Percentiles rank a stretch among this genome's conserved stretches.
Evolutionary conservation across 2,888 invertebrate species (phyloP).

Genomic region (Diarsia mendica): DNA sequence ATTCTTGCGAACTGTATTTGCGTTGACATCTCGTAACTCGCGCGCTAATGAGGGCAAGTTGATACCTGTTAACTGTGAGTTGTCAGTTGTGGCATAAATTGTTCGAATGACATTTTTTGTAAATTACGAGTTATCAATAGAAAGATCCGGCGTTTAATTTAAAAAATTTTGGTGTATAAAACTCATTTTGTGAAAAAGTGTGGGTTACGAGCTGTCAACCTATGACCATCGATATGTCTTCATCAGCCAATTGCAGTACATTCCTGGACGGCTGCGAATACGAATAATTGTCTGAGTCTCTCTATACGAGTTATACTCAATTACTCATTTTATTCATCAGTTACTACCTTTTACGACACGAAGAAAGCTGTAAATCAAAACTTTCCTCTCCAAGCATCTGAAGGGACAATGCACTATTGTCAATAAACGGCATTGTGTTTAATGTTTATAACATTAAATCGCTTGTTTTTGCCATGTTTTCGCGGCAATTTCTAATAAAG

Average conservation of each 20-base stretch:
- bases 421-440: conserved; percentile 29
- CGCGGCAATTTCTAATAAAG: conserved; percentile 38
- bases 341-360: background rate
- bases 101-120: too few species aligned
- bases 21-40: too few species aligned
- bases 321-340: background rate
- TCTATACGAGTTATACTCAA: background rate
- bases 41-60: too few species aligned
- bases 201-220: too few species aligned
- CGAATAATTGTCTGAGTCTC: background rate
- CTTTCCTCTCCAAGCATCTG: conserved; percentile 3
- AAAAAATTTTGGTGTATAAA: too few species aligned
- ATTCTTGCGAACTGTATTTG: too few species aligned
- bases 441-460: conserved; percentile 21
- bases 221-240: too few species aligned
- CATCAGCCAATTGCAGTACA: background rate
- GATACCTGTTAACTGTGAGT: too few species aligned
- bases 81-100: too few species aligned
- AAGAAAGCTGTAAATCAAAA: conserved; percentile 28
- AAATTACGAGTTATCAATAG: too few species aligned
- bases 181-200: too few species aligned
- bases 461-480: conserved; percentile 23
- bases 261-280: background rate
- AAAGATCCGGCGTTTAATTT: too few species aligned
- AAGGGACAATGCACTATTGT: conserved; percentile 25